Conservation (phyloP, 2,888 invertebrate species). For the Pecten maximus region DNA sequence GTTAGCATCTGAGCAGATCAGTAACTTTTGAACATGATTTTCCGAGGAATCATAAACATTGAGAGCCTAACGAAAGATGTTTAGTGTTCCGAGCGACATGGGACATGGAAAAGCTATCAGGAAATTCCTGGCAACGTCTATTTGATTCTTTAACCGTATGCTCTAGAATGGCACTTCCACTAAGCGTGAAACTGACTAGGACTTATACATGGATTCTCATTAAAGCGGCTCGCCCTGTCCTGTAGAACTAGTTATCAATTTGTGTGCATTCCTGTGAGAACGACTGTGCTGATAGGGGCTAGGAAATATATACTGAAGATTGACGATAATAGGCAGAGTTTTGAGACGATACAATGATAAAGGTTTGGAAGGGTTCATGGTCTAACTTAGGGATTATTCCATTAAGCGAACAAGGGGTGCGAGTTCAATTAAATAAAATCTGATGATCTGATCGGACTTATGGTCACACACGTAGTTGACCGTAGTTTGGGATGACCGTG, state of each 20-base stretch:
- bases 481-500: too few species aligned
- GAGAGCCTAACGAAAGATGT: not conserved
- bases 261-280: not conserved
- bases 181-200: constrained; percentile 24
- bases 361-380: too few species aligned
- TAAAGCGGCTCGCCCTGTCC: constrained; percentile 28
- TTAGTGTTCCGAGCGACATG: not conserved
- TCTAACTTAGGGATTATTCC: too few species aligned
- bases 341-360: not conserved
- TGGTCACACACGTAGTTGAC: too few species aligned
- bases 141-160: not conserved
- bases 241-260: constrained; percentile 18
- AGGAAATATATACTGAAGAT: not conserved
- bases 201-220: constrained; percentile 13
- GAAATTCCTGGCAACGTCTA: not conserved
- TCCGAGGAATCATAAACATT: constrained; percentile 18
- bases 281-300: not conserved
- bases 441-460: too few species aligned
- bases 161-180: constrained; percentile 29
- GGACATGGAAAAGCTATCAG: constrained; percentile 1
- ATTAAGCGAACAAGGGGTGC: too few species aligned
- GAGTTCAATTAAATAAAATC: too few species aligned
- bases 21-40: constrained; percentile 13
- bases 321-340: not conserved
- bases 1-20: not conserved